Evolutionary conservation across 1,140 invertebrate species (phyloP).

Genomic region (Ips typographus): DNA sequence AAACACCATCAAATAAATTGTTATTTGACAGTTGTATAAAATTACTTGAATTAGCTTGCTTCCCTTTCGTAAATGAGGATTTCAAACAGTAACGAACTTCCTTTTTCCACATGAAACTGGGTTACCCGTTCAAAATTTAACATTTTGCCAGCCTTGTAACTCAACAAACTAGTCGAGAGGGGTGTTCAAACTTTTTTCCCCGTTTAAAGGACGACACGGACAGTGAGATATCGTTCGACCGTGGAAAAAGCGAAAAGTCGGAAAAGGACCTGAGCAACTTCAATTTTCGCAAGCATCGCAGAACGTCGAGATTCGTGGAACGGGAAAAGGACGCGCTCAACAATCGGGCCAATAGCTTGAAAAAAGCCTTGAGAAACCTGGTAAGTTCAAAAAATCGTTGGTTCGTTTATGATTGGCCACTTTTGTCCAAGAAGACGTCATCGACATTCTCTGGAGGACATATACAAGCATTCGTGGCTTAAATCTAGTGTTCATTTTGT

Average conservation of each 20-base stretch:
- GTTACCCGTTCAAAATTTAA: constrained; percentile 40
- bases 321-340: constrained; percentile 59
- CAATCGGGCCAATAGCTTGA: constrained; percentile 77
- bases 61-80: too few species aligned
- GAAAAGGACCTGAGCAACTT: constrained; percentile 52
- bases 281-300: constrained; percentile 49
- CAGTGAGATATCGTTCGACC: constrained; percentile 50
- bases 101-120: too few species aligned
- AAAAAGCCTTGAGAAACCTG: constrained; percentile 80
- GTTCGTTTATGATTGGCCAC: background rate
- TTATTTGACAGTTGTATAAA: constrained; percentile 17
- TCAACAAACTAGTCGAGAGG: constrained; percentile 83
- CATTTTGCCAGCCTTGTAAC: constrained; percentile 50
- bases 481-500: too few species aligned
- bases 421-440: too few species aligned
- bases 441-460: too few species aligned
- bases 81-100: too few species aligned
- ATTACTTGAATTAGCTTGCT: constrained; percentile 43
- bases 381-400: constrained; percentile 40
- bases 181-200: constrained; percentile 59
- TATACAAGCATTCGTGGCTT: too few species aligned
- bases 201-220: constrained; percentile 49
- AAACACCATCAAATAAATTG: too few species aligned
- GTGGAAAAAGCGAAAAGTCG: constrained; percentile 45
- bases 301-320: constrained; percentile 51